Percentiles rank a stretch among this genome's conserved stretches.
phyloP scores from a whole-genome alignment of 1,140 invertebrate species.

The Pararge aegeria region DNA sequence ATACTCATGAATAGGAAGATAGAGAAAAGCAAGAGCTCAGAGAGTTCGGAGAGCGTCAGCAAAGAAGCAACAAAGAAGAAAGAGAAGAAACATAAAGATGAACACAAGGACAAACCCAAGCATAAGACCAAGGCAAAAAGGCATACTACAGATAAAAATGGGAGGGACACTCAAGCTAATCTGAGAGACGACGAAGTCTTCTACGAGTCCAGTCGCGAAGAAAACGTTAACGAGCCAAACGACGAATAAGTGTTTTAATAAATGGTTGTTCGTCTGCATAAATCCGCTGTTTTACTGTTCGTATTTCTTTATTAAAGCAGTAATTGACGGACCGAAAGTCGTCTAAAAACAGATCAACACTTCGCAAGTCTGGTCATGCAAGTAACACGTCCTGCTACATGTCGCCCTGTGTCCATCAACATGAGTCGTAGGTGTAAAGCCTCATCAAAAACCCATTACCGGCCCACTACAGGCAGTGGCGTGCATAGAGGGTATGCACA shows the following conservation, averaged over 20 bases:
- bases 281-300: not conserved
- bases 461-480: no score
- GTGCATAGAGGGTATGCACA: no score
- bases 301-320: not conserved
- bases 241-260: constrained; percentile 19
- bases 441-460: no score
- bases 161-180: not conserved
- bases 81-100: constrained; percentile 31
- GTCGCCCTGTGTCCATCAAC: no score
- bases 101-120: constrained; percentile 23
- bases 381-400: no score
- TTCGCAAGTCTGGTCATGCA: no score
- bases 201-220: constrained; percentile 61
- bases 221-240: constrained; percentile 60
- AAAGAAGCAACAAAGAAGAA: constrained; percentile 26
- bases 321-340: no score
- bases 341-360: no score
- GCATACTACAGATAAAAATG: no score
- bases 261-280: constrained; percentile 2
- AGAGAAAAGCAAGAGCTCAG: constrained; percentile 10
- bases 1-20: constrained; percentile 10
- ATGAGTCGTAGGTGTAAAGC: no score
- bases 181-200: constrained; percentile 37
- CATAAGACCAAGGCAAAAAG: constrained; percentile 26
- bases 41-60: constrained; percentile 9